Evolutionary conservation across 2,797 vertebrate species (phyloP), one percentile per base, ranked within the genome.

Genomic region (Hemibagrus guttatus): DNA sequence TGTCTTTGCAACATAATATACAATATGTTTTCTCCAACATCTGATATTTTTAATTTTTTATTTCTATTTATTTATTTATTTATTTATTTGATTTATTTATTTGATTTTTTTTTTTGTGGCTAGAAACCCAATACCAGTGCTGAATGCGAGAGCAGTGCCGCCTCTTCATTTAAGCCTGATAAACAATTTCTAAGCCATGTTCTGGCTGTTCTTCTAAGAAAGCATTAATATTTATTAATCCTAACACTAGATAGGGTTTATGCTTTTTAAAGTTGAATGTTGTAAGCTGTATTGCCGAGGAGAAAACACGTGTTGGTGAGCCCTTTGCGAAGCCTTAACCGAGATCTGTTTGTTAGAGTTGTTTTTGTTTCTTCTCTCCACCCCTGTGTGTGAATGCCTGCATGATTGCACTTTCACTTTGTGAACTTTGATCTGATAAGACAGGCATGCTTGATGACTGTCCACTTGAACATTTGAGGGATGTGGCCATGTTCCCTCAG

Each of bases 381-480:
- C 54, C 46, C 31, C 74, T 84, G n/a, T 42, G n/a, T 42, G 31
- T 74, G 46, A 74, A 85, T 56, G 31, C 64, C 75, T 84, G 76
- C 76, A 63, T 85, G 59, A 74, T 71, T 85, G 80, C 87, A 88
- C 84, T 83, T 85, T 88, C 54, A 63, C 84, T 83, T 61, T 49
- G 3, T 88, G 81, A 88, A 85, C 84, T 85, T 78, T 88, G 71
- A 85, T 88, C 87, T 83, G 87, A 88, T 85, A 82, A 85, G 87
- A 88, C 87, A 85, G 84, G 78, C 84, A 82, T 76, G 87, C 80
- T 85, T 85, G 78, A 69, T 69, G 74, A 35, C 35, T 49, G 69
- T 39, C 56, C 17, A 28, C 66, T 81, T 64, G 83, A 85, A 81
- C 71, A 83, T 74, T 83, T 42, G 72, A 88, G 79, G 79, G 80